phyloP scores from a whole-genome alignment of 2,797 vertebrate species.

The Rallus crepitans region DNA sequence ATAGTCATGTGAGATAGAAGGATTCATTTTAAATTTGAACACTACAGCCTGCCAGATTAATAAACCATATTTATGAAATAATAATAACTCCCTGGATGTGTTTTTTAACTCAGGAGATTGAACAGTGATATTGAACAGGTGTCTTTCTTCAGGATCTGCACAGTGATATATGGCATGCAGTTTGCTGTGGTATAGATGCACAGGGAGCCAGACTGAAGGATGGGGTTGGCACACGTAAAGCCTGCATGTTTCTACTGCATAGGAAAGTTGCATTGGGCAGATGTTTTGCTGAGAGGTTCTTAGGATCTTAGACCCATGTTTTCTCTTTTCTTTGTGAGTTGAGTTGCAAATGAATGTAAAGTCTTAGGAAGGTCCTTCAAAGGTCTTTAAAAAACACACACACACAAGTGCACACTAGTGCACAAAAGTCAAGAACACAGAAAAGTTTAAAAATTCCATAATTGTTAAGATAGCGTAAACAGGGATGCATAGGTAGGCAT shows the following conservation, averaged over 20 bases:
- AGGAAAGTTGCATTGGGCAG: neutral
- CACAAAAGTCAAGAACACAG: neutral
- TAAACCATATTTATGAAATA: constrained; percentile 39
- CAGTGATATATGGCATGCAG: neutral
- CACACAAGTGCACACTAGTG: neutral
- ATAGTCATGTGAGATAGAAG: neutral
- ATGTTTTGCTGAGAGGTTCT: neutral
- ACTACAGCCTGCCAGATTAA: constrained; percentile 1
- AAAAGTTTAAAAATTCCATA: neutral
- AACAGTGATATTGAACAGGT: neutral
- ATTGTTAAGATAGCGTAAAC: neutral
- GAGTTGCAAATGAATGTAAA: neutral
- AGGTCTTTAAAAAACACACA: neutral
- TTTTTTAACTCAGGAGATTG: constrained; percentile 23
- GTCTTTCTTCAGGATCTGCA: constrained; percentile 13
- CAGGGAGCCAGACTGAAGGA: neutral
- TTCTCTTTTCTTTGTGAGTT: neutral
- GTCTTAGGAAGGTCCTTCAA: neutral
- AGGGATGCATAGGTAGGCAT: neutral
- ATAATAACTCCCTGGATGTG: neutral
- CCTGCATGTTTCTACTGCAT: neutral
- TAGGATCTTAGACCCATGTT: neutral
- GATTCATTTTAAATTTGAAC: constrained; percentile 20
- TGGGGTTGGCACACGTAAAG: neutral
- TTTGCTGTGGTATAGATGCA: constrained; percentile 1